Evolutionary conservation across 2,888 invertebrate genomes (phyloP).

Genomic region (Tetheella fluctuosa): DNA sequence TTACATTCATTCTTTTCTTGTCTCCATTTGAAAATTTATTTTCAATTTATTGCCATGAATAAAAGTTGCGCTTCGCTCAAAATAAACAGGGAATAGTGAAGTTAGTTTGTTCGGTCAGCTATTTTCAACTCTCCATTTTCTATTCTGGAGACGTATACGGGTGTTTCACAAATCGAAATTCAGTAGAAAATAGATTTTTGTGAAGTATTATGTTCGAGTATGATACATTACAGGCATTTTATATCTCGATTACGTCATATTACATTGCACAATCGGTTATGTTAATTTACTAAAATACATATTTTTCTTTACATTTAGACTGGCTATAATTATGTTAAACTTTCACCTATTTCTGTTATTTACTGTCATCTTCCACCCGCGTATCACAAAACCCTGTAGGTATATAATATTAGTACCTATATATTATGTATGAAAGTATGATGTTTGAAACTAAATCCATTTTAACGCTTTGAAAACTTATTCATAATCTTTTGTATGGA

Average conservation of each 20-base stretch:
- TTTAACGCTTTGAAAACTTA: too few species aligned
- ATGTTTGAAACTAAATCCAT: too few species aligned
- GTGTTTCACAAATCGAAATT: slow-evolving; percentile 30
- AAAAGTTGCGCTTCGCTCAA: slow-evolving; percentile 16
- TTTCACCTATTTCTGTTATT: too few species aligned
- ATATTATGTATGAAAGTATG: too few species aligned
- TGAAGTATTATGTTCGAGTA: not conserved
- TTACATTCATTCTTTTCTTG: too few species aligned
- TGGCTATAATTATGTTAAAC: too few species aligned
- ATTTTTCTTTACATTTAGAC: not conserved
- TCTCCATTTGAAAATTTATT: not conserved
- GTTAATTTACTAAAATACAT: too few species aligned
- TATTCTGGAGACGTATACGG: slow-evolving; percentile 20
- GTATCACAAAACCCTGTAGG: too few species aligned
- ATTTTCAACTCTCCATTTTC: slow-evolving; percentile 29
- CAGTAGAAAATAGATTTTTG: slow-evolving; percentile 28
- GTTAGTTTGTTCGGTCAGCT: slow-evolving; percentile 26
- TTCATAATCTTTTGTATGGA: too few species aligned
- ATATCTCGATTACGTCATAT: not conserved
- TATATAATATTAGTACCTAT: too few species aligned
- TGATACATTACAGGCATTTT: not conserved
- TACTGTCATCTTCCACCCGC: too few species aligned
- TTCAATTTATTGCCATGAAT: slow-evolving; percentile 1
- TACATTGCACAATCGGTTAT: too few species aligned
- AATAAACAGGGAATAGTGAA: slow-evolving; percentile 20